Evolutionary conservation across 2,797 vertebrate genomes (phyloP).

Genomic region (Meriones psammophilus): DNA sequence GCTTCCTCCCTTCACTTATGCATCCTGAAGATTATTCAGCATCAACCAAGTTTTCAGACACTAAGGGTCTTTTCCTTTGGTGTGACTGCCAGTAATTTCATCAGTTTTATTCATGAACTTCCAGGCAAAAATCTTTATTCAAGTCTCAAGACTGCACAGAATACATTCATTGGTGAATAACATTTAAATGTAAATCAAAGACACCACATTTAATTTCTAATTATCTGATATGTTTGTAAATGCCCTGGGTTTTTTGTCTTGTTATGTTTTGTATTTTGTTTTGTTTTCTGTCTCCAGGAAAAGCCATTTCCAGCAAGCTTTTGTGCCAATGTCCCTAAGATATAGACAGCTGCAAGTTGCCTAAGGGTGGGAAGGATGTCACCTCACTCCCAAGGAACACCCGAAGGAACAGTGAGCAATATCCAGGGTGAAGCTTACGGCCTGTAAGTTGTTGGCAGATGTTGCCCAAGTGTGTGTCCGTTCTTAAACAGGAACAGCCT

Average conservation of each 20-base stretch:
- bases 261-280: neutral
- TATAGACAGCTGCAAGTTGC: neutral
- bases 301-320: neutral
- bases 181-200: neutral
- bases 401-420: neutral
- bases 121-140: constrained; percentile 53
- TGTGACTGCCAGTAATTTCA: neutral
- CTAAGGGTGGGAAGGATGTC: neutral
- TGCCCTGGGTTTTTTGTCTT: neutral
- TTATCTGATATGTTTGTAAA: neutral
- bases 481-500: neutral
- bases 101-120: constrained; percentile 38
- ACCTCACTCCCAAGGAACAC: neutral
- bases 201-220: neutral
- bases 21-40: neutral
- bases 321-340: neutral
- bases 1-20: neutral
- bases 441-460: neutral
- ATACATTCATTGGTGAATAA: neutral
- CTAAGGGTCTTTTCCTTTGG: neutral
- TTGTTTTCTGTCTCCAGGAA: neutral
- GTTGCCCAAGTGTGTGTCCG: neutral
- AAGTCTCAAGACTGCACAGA: neutral
- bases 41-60: neutral
- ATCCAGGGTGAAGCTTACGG: neutral